Conservation (phyloP, 2,888 invertebrate genomes). For the Formica aserva region DNA sequence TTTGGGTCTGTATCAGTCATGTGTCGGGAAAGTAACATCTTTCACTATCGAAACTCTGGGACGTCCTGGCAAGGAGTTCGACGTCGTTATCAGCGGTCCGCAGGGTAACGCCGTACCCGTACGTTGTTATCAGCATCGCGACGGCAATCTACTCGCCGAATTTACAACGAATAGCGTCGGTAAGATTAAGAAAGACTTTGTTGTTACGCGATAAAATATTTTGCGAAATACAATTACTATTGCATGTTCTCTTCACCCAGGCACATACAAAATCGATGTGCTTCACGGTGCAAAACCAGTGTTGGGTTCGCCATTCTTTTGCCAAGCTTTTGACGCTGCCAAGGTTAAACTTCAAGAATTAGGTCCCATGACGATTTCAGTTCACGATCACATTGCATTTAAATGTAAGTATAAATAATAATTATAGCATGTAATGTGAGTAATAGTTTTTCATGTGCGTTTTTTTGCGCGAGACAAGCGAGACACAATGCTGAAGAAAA, state of each 20-base stretch:
- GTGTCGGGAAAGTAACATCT: conserved; percentile 92
- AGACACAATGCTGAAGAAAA: neutral
- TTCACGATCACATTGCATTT: conserved; percentile 94
- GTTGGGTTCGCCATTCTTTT: conserved; percentile 96
- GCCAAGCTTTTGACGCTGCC: conserved; percentile 96
- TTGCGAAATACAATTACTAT: conserved; percentile 4
- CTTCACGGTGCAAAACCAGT: conserved; percentile 95
- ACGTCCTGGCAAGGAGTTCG: conserved; percentile 94
- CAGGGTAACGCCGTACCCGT: conserved; percentile 94
- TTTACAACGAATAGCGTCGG: conserved; percentile 93
- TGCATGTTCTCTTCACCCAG: conserved; percentile 69
- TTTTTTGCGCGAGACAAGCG: neutral
- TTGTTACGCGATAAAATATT: neutral
- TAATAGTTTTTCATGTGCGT: neutral
- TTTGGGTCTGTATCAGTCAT: conserved; percentile 94
- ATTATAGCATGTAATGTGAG: neutral
- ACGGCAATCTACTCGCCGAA: conserved; percentile 97
- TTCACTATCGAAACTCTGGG: conserved; percentile 96
- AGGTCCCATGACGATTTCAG: conserved; percentile 91
- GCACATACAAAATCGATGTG: conserved; percentile 90
- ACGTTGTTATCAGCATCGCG: conserved; percentile 97
- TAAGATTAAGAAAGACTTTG: conserved; percentile 79
- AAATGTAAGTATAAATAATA: conserved; percentile 89
- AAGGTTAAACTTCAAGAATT: conserved; percentile 93
- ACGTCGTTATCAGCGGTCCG: conserved; percentile 95